Base-by-base conservation (phyloP, 2,888 invertebrate genomes). In the Holacanthella duospinosa region DNA sequence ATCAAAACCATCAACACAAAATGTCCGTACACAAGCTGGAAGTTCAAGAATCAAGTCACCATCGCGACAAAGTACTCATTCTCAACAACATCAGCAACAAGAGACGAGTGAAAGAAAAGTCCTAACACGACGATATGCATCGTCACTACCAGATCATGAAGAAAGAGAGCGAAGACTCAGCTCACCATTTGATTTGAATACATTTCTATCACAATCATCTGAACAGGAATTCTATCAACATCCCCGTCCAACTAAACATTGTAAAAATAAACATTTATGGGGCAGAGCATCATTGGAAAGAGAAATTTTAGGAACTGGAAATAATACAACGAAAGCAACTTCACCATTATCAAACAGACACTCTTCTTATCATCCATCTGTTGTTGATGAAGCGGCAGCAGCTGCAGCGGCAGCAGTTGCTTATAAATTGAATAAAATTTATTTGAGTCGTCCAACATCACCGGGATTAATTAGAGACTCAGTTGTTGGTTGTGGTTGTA, bases 331-430 rank as follows among this genome's bases (percentile, higher is more conserved):
- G 1, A 56, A 68, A 9, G 63, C 65, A 16, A 64, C 70, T 3
- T 62, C 64, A 9, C 60, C 64, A 2, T 28, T 44, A 2, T 21
- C 53, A 6, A 71, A 71, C 65, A 61, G 73, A 57, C 73, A 73
- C 66, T 73, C 73, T 29, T 73, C 73, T 0, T 73, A 73, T 61
- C 69, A 71, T 64, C 73, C 73, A 44, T n/a, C 48, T 36, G 4
- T 63, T 48, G 64, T 62, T 21, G 62, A 65, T 43, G 65, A 64
- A 16, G 58, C 69, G 43, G 67, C 65, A 12, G 56, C 63, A 3
- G 67, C 66, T 29, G 67, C 66, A 12, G 65, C 66, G 0, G 66
- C 66, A 1, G 68, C 67, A 4, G 68, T 64, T 24, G 68, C 68
- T 1, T 29, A 6, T 29, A 43, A 29, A 21, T 58, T 29, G 3